A percentile compares a stretch with the other conserved stretches of the same genome.
Conservation (phyloP, 2,797 vertebrate genomes). For the Onychomys torridus region DNA sequence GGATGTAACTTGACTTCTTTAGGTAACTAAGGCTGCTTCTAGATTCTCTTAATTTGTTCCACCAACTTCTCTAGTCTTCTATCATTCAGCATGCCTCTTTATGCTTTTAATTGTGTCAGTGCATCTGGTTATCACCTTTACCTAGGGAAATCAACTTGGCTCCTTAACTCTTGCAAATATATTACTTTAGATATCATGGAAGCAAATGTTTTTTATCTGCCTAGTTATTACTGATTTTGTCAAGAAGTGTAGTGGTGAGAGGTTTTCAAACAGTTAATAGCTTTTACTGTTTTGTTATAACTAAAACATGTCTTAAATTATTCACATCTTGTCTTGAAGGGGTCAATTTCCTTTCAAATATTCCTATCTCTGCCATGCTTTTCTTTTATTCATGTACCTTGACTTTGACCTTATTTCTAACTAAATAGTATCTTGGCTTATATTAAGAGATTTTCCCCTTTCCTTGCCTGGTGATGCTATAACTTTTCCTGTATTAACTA, state of each 20-base stretch:
- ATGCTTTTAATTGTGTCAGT: background rate
- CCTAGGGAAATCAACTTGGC: constrained; percentile 11
- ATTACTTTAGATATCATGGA: background rate
- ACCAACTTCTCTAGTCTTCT: background rate
- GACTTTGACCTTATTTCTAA: constrained; percentile 59
- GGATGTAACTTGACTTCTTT: background rate
- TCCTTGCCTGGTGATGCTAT: background rate
- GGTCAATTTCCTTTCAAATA: constrained; percentile 61
- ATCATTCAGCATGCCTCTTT: background rate
- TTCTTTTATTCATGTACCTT: constrained; percentile 56
- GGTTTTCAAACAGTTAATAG: constrained; percentile 16
- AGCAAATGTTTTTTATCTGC: background rate
- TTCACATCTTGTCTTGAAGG: constrained; percentile 23
- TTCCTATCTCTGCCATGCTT: background rate
- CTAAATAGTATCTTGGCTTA: constrained; percentile 46
- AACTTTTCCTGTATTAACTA: constrained; percentile 60
- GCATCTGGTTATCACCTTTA: background rate
- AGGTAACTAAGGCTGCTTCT: background rate
- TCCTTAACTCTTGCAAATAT: constrained; percentile 27
- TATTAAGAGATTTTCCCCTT: constrained; percentile 51
- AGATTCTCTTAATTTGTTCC: background rate
- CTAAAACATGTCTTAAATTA: constrained; percentile 55
- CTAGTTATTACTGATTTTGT: background rate
- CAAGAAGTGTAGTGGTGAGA: background rate
- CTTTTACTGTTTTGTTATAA: background rate